Evolutionary conservation across 2,888 invertebrate species (phyloP).

Genomic region (Callyntrura guangdongensis): DNA sequence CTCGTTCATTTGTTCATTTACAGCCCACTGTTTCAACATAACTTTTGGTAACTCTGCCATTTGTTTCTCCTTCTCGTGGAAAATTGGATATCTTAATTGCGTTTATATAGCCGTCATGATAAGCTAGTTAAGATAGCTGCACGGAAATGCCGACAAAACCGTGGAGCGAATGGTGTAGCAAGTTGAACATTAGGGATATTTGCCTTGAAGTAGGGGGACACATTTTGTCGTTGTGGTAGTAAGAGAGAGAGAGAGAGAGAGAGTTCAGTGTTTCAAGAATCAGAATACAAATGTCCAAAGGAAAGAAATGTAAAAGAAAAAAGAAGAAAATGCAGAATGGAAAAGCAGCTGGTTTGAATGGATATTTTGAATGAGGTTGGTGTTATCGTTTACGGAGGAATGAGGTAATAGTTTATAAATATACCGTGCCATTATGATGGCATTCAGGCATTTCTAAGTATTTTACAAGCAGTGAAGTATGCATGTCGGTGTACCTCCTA

Average conservation of each 20-base stretch:
- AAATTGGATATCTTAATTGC: slow-evolving; percentile 77
- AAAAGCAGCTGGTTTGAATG: slow-evolving; percentile 50
- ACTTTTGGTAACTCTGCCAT: slow-evolving; percentile 37
- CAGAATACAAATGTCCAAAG: no score
- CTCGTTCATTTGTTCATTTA: slow-evolving; percentile 48
- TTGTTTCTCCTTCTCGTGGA: slow-evolving; percentile 56
- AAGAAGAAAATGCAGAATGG: slow-evolving; percentile 18
- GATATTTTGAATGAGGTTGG: slow-evolving; percentile 53
- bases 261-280: background rate
- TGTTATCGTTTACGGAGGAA: slow-evolving; percentile 38
- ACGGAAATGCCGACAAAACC: slow-evolving; percentile 27
- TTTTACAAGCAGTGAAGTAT: no score
- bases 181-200: slow-evolving; percentile 5
- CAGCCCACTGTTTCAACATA: slow-evolving; percentile 39
- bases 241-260: no score
- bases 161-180: slow-evolving; percentile 5
- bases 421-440: no score
- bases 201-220: background rate
- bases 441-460: no score
- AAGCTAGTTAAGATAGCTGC: slow-evolving; percentile 72
- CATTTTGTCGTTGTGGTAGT: slow-evolving; percentile 17
- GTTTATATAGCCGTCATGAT: slow-evolving; percentile 72
- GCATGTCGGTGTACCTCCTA: no score
- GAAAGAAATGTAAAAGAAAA: background rate
- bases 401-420: slow-evolving; percentile 8